These are phyloP conservation scores for Odontesthes bonariensis DNA, from an alignment of 2,113 vertebrate species.

Conservation along the genomic window DNA sequence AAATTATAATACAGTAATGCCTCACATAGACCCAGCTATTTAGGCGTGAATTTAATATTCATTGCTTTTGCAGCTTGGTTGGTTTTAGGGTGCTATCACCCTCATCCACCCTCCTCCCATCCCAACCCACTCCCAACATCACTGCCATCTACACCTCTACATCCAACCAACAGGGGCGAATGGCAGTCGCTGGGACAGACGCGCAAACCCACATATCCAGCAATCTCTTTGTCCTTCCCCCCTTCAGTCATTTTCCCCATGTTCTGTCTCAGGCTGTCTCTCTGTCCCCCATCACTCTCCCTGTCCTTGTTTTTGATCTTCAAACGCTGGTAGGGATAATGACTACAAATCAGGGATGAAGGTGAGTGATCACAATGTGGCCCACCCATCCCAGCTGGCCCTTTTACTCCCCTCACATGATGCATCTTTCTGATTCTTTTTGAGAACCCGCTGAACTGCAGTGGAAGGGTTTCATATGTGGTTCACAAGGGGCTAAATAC, in stretches of 20 bases:
- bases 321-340: constrained; percentile 87
- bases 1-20: constrained; percentile 85
- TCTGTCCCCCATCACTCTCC: constrained; percentile 82
- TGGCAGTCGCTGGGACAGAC: constrained; percentile 69
- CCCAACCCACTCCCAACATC: constrained; percentile 75
- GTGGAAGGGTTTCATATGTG: constrained; percentile 58
- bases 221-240: constrained; percentile 72
- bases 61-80: constrained; percentile 87
- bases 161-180: constrained; percentile 73
- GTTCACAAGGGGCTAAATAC: constrained; percentile 49
- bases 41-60: constrained; percentile 86
- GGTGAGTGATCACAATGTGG: constrained; percentile 87
- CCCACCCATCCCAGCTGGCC: constrained; percentile 87
- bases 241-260: constrained; percentile 68
- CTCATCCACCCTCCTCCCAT: constrained; percentile 78
- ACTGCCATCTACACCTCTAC: constrained; percentile 68
- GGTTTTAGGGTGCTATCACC: constrained; percentile 84
- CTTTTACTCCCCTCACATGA: constrained; percentile 80
- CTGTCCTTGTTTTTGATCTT: constrained; percentile 87
- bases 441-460: constrained; percentile 75
- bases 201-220: constrained; percentile 47
- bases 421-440: constrained; percentile 79
- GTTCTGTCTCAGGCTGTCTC: constrained; percentile 72
- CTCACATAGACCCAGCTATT: constrained; percentile 83
- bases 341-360: constrained; percentile 90